Evolutionary conservation across 2,113 vertebrate species (phyloP).

Genomic region (Pygoscelis antarcticus): DNA sequence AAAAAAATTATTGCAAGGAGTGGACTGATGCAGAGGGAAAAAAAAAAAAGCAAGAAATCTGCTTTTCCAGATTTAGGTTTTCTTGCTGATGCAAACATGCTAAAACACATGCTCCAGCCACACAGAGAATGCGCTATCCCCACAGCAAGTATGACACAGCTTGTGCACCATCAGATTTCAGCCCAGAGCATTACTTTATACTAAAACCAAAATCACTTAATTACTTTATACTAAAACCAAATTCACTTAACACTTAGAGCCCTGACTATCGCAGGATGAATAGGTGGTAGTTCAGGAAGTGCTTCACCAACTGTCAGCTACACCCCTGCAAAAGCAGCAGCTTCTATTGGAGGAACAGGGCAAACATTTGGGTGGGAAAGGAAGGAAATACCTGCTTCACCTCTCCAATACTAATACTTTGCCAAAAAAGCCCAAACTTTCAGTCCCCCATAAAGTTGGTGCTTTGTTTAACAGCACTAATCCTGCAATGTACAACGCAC

Average conservation of each 20-base stretch:
- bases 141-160: neutral
- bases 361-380: neutral
- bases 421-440: accelerated
- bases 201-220: neutral
- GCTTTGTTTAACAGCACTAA: neutral
- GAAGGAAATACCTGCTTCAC: neutral
- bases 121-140: neutral
- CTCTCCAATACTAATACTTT: neutral
- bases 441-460: neutral
- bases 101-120: neutral
- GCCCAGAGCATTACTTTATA: neutral
- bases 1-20: neutral
- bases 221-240: neutral
- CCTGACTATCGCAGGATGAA: neutral
- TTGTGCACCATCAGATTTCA: neutral
- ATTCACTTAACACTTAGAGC: neutral
- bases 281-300: neutral
- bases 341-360: neutral
- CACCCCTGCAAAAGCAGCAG: neutral
- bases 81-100: neutral
- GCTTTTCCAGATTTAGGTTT: neutral
- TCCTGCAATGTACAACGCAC: accelerated
- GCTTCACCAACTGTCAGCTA: neutral
- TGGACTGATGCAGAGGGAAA: neutral
- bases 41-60: neutral